Base-by-base conservation (phyloP, 2,113 vertebrate genomes). In the Geothlypis trichas region DNA sequence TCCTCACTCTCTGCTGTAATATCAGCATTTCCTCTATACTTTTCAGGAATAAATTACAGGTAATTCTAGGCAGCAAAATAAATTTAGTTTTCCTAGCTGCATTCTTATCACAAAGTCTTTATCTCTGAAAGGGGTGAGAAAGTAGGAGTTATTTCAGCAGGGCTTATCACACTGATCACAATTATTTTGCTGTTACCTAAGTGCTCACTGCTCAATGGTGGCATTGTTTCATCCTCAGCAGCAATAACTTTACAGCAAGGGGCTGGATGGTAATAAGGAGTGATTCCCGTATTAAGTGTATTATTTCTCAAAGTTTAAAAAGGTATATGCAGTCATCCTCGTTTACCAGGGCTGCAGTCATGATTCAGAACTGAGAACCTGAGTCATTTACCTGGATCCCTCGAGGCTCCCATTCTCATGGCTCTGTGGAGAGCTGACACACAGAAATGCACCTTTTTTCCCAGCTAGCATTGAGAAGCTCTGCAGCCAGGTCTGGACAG, bases 41-140 rank as follows among this genome's bases (percentile, higher is more conserved):
- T 84, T 75, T 72, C 65, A 84, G 68, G 72, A 91, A 92, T 88
- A 94, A 90, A 94, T 94, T 90, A 80, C 41, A 46, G 82, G 41
- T 73, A 83, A 93, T 95, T 95, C 82, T 59, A 88, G 24, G 19
- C n/a, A 72, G 59, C 14, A 76, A 89, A 88, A 94, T 81, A 90
- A 74, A 67, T 88, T 28, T 44, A 15, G 11, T 67, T 95, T 93
- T 84, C 21, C 41, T 74, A 58, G 41, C 58, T 93, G 27, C 68
- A 33, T 94, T 71, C 58, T 93, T 93, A 91, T 84, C n/a, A 8
- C 3, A 1, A 80, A 30, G 42, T 21, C 59, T 93, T 91, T 84
- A 46, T 91, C 89, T 91, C 65, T 95, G 73, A 94, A 91, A 82
- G 13, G 15, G 9, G 15, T 75, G 44, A 54, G 31, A 89, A 47